These are phyloP conservation scores for Popillia japonica DNA, from an alignment of 1,140 invertebrate species.

Conservation along the genomic window DNA sequence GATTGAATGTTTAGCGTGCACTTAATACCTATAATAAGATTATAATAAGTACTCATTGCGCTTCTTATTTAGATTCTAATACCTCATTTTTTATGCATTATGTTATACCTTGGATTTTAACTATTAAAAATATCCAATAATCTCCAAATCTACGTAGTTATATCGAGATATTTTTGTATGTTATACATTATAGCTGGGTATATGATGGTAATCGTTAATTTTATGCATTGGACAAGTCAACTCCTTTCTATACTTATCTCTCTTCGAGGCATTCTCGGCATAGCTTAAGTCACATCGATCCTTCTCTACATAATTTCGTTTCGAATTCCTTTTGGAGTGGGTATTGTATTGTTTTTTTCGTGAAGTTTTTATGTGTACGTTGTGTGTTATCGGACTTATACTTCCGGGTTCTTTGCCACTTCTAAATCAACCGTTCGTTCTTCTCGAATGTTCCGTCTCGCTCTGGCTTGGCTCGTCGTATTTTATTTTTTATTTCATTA, in stretches of 20 bases:
- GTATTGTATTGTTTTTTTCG: slow-evolving; percentile 21
- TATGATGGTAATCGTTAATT: slow-evolving; percentile 17
- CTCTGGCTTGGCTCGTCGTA: not conserved
- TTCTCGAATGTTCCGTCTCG: not conserved
- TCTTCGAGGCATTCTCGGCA: not conserved
- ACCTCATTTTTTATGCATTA: no score
- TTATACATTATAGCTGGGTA: not conserved
- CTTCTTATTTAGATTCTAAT: no score
- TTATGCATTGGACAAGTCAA: slow-evolving; percentile 26
- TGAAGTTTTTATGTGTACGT: not conserved
- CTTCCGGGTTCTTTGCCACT: slow-evolving; percentile 33
- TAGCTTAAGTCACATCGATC: not conserved
- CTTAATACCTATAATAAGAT: no score
- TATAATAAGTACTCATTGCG: no score
- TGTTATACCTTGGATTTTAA: no score
- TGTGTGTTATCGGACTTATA: slow-evolving; percentile 3
- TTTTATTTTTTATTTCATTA: slow-evolving; percentile 15
- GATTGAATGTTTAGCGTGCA: no score
- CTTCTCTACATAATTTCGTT: slow-evolving; percentile 10
- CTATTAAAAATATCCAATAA: no score
- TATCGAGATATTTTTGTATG: no score
- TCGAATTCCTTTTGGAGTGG: slow-evolving; percentile 20
- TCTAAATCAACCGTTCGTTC: not conserved
- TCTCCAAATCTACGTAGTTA: no score
- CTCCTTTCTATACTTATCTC: not conserved